A percentile compares a stretch with the other conserved stretches of the same genome.
Evolutionary conservation across 2,113 vertebrate genomes (phyloP).

Genomic region (Maccullochella peelii): DNA sequence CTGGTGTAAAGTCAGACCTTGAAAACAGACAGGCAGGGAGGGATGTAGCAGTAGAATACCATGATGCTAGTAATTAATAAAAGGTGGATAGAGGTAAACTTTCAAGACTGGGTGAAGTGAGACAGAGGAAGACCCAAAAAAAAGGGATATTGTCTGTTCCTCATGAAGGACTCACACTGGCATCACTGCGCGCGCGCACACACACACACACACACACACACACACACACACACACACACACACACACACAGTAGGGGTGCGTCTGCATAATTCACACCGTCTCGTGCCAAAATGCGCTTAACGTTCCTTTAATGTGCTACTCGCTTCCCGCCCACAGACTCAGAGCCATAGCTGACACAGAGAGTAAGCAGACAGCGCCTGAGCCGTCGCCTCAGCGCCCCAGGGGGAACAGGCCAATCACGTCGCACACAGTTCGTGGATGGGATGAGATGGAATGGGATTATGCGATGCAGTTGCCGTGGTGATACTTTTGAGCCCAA

Average conservation of each 20-base stretch:
- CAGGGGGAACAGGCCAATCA: slow-evolving; percentile 74
- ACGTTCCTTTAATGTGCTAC: slow-evolving; percentile 72
- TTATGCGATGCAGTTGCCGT: slow-evolving; percentile 73
- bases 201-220: too few relatives aligned
- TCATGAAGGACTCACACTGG: slow-evolving; percentile 44
- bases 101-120: neutral
- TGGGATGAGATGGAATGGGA: slow-evolving; percentile 74
- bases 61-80: neutral
- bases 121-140: neutral
- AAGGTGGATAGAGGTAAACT: slow-evolving; percentile 1
- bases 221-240: neutral
- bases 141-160: slow-evolving; percentile 11
- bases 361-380: slow-evolving; percentile 70
- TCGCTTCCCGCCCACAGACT: slow-evolving; percentile 68
- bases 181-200: slow-evolving; percentile 41
- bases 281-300: slow-evolving; percentile 76
- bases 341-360: slow-evolving; percentile 75
- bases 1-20: slow-evolving; percentile 6
- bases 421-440: slow-evolving; percentile 63
- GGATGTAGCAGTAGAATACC: neutral
- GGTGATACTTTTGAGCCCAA: slow-evolving; percentile 75
- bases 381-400: slow-evolving; percentile 68
- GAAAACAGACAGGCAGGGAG: neutral
- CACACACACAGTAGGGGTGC: slow-evolving; percentile 63
- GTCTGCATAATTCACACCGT: slow-evolving; percentile 77